Percentiles rank a stretch among this genome's conserved stretches.
Evolutionary conservation across 2,888 invertebrate genomes (phyloP).

Genomic region (Hirtodrosophila confusa): DNA sequence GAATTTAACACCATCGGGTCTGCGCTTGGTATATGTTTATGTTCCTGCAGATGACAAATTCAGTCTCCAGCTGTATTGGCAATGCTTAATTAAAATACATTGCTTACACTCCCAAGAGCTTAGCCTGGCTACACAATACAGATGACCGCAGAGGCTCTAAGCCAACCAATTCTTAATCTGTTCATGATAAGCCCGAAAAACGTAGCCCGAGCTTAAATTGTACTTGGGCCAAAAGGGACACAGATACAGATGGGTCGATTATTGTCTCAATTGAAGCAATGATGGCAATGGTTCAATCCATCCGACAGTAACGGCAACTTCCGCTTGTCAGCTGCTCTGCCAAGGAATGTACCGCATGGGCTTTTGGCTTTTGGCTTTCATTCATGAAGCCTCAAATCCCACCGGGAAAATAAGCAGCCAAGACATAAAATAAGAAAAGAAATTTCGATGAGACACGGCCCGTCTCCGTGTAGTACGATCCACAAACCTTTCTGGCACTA

Average conservation of each 20-base stretch:
- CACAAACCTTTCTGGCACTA: conserved; percentile 57
- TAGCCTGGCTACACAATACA: conserved; percentile 1
- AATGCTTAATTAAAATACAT: conserved; percentile 47
- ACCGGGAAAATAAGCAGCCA: conserved; percentile 72
- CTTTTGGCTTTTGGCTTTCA: conserved; percentile 67
- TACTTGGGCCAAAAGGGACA: conserved; percentile 20
- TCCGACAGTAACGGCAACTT: conserved; percentile 57
- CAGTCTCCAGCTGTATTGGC: conserved; percentile 7
- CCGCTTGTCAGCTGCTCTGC: conserved; percentile 66
- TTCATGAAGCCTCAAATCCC: conserved; percentile 74
- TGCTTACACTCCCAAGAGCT: conserved; percentile 17
- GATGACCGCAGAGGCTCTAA: background rate
- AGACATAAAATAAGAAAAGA: conserved; percentile 44
- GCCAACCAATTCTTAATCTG: conserved; percentile 20
- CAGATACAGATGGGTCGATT: conserved; percentile 24
- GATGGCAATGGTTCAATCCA: conserved; percentile 37
- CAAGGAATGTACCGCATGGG: conserved; percentile 45
- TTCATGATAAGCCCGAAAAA: conserved; percentile 1
- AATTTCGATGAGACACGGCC: conserved; percentile 34
- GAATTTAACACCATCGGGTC: conserved; percentile 59
- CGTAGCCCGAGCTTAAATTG: conserved; percentile 3
- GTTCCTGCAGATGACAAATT: conserved; percentile 43
- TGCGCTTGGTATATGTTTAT: conserved; percentile 35
- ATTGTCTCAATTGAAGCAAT: conserved; percentile 68
- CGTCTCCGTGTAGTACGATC: conserved; percentile 28